Evolutionary conservation across 2,797 vertebrate species (phyloP).

Genomic region (Poliocrania exsul): DNA sequence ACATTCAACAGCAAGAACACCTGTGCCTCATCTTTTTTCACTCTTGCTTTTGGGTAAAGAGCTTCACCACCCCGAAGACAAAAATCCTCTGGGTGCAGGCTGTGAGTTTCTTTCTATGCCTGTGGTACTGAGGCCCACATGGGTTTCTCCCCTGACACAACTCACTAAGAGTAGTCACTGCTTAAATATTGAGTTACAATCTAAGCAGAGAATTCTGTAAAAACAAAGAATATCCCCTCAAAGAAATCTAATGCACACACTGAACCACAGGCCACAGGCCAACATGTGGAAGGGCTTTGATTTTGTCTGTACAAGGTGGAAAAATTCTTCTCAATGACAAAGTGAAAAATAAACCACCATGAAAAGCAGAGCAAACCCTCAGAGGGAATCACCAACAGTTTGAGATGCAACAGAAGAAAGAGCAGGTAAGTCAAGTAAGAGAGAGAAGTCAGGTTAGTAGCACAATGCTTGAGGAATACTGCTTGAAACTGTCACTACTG

Average conservation of each 20-base stretch:
- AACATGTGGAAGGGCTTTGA: neutral
- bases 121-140: neutral
- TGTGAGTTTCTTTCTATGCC: neutral
- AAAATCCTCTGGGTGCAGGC: neutral
- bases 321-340: neutral
- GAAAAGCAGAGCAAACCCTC: neutral
- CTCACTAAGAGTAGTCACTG: neutral
- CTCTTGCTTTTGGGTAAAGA: neutral
- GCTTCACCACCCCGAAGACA: neutral
- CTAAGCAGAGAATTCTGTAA: neutral
- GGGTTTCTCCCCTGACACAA: neutral
- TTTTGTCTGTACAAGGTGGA: neutral
- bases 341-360: neutral
- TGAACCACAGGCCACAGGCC: neutral
- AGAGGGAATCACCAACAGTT: neutral
- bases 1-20: neutral
- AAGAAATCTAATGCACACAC: neutral
- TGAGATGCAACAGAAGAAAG: neutral
- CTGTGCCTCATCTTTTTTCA: neutral
- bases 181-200: neutral
- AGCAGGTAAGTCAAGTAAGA: neutral
- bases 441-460: conserved; percentile 27
- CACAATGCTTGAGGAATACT: conserved; percentile 18
- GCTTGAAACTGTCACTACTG: neutral
- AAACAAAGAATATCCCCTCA: neutral